A percentile compares a stretch with the other conserved stretches of the same genome.
Evolutionary conservation across 2,888 invertebrate genomes (phyloP).

Genomic region (Ochropleura plecta): DNA sequence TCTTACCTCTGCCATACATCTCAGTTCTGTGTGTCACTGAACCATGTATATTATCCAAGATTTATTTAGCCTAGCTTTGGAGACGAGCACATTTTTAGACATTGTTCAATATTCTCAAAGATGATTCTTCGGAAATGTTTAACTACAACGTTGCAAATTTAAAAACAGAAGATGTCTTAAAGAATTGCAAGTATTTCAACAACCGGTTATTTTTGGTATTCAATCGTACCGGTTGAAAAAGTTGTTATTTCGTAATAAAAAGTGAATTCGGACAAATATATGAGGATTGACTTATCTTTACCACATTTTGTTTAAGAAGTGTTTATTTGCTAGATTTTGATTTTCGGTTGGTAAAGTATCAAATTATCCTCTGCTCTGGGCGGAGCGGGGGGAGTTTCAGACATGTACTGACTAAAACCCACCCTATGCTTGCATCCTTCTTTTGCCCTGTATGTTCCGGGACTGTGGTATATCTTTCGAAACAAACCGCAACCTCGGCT

Average conservation of each 20-base stretch:
- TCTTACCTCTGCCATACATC: background rate
- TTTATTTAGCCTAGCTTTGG: too few species aligned
- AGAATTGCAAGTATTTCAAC: slow-evolving; percentile 15
- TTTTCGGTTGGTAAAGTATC: too few species aligned
- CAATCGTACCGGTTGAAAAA: slow-evolving; percentile 51
- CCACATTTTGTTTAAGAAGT: background rate
- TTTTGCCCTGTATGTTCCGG: too few species aligned
- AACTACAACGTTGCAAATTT: background rate
- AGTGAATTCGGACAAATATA: slow-evolving; percentile 27
- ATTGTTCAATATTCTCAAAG: background rate
- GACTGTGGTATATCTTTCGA: too few species aligned
- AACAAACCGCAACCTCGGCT: too few species aligned
- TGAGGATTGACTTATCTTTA: slow-evolving; percentile 4
- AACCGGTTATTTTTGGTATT: slow-evolving; percentile 49
- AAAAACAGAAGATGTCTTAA: slow-evolving; percentile 20
- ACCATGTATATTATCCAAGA: background rate
- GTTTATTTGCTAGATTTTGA: background rate
- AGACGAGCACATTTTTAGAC: background rate
- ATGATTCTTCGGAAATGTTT: background rate
- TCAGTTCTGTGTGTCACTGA: background rate
- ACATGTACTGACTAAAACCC: too few species aligned
- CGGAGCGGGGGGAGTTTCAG: too few species aligned
- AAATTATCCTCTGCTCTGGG: too few species aligned
- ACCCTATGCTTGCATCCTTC: too few species aligned
- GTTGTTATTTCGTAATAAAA: slow-evolving; percentile 57